These are phyloP conservation scores for Linurgus olivaceus DNA, from an alignment of 2,797 vertebrate genomes.

Conservation along the genomic window DNA sequence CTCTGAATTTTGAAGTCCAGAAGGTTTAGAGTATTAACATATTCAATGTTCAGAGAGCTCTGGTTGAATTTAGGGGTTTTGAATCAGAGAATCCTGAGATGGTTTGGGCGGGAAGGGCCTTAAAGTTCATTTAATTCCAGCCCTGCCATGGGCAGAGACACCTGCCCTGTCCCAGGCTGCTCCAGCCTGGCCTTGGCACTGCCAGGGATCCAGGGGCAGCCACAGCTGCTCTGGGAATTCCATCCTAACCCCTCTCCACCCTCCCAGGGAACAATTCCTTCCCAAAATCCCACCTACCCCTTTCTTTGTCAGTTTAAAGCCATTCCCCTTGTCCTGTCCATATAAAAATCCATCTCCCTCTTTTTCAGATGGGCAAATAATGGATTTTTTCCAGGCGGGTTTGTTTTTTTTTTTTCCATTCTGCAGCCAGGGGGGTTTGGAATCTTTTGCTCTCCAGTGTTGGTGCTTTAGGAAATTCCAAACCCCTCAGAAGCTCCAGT, in stretches of 20 bases:
- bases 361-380: background rate
- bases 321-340: background rate
- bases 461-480: background rate
- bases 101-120: background rate
- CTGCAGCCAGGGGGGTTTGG: background rate
- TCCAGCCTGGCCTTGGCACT: background rate
- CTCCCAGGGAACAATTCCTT: background rate
- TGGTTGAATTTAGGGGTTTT: background rate
- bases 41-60: background rate
- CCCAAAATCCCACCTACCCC: background rate
- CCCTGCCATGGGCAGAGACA: background rate
- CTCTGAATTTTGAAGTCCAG: background rate
- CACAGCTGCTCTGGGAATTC: background rate
- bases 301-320: background rate
- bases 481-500: background rate
- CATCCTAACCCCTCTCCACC: background rate
- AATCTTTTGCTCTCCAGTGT: background rate
- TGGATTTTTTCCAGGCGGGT: background rate
- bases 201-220: background rate
- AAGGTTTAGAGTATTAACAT: background rate
- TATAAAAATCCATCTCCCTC: background rate
- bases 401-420: background rate
- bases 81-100: background rate
- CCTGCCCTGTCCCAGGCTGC: rapidly evolving
- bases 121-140: background rate